Conservation (phyloP, 2,888 invertebrate species). For the Horisme vitalbata region DNA sequence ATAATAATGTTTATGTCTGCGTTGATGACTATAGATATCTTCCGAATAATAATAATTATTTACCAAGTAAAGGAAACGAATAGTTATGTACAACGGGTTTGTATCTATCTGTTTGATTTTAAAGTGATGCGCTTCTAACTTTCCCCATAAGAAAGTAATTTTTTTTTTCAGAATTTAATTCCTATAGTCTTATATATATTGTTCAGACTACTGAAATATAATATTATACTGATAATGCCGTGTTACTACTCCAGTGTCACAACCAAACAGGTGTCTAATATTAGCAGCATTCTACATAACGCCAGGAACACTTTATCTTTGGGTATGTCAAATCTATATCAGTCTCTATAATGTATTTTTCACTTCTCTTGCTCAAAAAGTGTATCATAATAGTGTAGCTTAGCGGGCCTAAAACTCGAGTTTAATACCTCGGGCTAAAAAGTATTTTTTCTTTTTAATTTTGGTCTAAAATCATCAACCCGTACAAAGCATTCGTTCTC, state of each 20-base stretch:
- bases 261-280: conserved; percentile 45
- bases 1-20: conserved; percentile 54
- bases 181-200: conserved; percentile 31
- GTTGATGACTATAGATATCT: conserved; percentile 49
- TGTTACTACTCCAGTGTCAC: conserved; percentile 59
- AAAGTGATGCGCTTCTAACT: no score
- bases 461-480: no score
- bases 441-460: no score
- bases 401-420: no score
- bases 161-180: conserved; percentile 4
- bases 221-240: conserved; percentile 48
- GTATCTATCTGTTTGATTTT: background rate
- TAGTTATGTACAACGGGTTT: background rate
- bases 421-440: no score
- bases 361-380: background rate
- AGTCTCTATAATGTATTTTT: conserved; percentile 2
- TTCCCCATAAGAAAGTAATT: background rate
- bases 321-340: no score
- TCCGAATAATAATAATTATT: conserved; percentile 48
- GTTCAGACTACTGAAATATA: conserved; percentile 50
- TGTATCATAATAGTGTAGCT: no score
- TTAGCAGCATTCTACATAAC: conserved; percentile 57
- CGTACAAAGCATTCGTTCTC: no score
- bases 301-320: conserved; percentile 47
- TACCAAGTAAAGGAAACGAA: conserved; percentile 34